phyloP scores from a whole-genome alignment of 2,888 invertebrate genomes.

The Drosophila fungiperda region DNA sequence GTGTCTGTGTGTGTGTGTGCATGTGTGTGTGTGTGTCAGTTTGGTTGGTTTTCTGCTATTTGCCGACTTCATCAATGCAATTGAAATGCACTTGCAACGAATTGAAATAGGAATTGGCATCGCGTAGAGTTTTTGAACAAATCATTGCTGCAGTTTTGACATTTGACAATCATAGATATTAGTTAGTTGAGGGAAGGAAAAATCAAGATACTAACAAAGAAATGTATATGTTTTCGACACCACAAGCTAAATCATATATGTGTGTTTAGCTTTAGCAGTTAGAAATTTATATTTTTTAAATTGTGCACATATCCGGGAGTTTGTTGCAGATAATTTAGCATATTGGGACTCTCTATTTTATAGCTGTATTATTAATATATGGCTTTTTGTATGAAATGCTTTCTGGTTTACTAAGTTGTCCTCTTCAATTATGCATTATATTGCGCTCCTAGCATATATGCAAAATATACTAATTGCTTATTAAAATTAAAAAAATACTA shows the following conservation, averaged over 20 bases:
- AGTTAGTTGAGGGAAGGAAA: background rate
- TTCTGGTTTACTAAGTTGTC: too few relatives aligned
- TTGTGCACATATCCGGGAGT: too few relatives aligned
- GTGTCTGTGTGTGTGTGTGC: background rate
- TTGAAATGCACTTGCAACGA: slow-evolving; percentile 59
- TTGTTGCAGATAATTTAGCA: too few relatives aligned
- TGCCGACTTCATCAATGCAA: slow-evolving; percentile 76
- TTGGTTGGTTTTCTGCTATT: slow-evolving; percentile 34
- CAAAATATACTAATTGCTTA: too few relatives aligned
- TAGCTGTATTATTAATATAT: too few relatives aligned
- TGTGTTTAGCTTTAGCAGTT: background rate
- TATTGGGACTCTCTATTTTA: too few relatives aligned
- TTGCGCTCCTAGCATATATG: too few relatives aligned
- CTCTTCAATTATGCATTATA: too few relatives aligned
- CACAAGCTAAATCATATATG: background rate
- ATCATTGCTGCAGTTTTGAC: background rate
- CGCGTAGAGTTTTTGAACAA: slow-evolving; percentile 25
- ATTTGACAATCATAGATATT: background rate
- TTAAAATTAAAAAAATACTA: too few relatives aligned
- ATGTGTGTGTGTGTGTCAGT: background rate
- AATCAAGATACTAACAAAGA: background rate
- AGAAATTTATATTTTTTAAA: background rate
- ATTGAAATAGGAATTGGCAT: slow-evolving; percentile 65
- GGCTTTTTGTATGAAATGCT: too few relatives aligned
- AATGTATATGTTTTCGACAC: background rate